Evolutionary conservation across 2,797 vertebrate species (phyloP).

Genomic region (Denticeps clupeoides): DNA sequence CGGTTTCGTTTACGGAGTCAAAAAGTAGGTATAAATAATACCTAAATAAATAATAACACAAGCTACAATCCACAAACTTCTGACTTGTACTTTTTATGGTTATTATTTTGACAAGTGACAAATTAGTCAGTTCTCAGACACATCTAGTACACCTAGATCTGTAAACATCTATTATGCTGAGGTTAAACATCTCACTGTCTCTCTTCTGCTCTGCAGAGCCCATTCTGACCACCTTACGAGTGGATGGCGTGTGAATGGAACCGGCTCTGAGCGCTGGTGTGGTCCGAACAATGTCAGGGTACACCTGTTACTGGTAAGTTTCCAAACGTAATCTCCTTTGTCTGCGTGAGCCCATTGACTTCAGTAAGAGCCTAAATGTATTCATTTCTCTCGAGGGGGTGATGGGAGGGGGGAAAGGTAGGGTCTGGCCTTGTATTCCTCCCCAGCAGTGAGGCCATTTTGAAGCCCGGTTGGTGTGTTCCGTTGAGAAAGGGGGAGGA

Average conservation of each 20-base stretch:
- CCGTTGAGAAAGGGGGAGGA: conserved; percentile 45
- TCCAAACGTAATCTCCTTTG: conserved; percentile 58
- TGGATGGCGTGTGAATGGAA: not conserved
- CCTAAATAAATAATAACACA: too few relatives aligned
- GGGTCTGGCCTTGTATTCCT: conserved; percentile 47
- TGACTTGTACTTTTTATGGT: too few relatives aligned
- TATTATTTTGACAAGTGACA: too few relatives aligned
- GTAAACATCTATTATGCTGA: too few relatives aligned
- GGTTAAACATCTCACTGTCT: too few relatives aligned
- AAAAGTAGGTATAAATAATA: too few relatives aligned
- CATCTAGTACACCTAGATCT: too few relatives aligned
- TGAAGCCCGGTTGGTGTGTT: conserved; percentile 58
- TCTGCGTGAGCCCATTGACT: conserved; percentile 51
- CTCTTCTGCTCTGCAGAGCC: not conserved
- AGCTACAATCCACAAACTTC: too few relatives aligned
- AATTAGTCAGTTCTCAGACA: too few relatives aligned
- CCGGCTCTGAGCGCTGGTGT: conserved; percentile 29
- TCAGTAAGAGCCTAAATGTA: conserved; percentile 48
- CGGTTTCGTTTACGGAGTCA: too few relatives aligned
- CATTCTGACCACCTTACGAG: not conserved
- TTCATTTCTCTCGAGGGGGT: conserved; percentile 39
- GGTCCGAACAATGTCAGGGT: conserved; percentile 44
- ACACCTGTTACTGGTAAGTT: conserved; percentile 58
- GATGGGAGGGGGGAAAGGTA: conserved; percentile 21
- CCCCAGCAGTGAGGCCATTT: conserved; percentile 60